Percentiles rank a stretch among this genome's conserved stretches.
Evolutionary conservation across 2,113 vertebrate species (phyloP).

Genomic region (human): GRCh38 chr1:60197001-60197500

Average conservation of each 20-base stretch:
- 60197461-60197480: background rate
- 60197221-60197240: background rate
- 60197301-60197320: background rate
- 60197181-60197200: background rate
- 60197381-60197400: background rate
- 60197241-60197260: background rate
- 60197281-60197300: background rate
- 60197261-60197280: background rate
- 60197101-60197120: background rate
- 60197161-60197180: background rate
- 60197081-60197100: background rate
- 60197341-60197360: background rate
- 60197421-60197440: background rate
- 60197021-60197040: constrained; percentile 41
- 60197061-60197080: background rate
- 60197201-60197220: background rate
- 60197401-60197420: background rate
- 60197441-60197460: background rate
- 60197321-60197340: background rate
- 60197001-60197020: constrained; percentile 41
- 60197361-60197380: background rate
- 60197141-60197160: background rate
- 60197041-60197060: background rate
- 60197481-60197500: background rate
- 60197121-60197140: background rate